Evolutionary conservation across 2,797 vertebrate species (phyloP).

Genomic region (Squalus acanthias): DNA sequence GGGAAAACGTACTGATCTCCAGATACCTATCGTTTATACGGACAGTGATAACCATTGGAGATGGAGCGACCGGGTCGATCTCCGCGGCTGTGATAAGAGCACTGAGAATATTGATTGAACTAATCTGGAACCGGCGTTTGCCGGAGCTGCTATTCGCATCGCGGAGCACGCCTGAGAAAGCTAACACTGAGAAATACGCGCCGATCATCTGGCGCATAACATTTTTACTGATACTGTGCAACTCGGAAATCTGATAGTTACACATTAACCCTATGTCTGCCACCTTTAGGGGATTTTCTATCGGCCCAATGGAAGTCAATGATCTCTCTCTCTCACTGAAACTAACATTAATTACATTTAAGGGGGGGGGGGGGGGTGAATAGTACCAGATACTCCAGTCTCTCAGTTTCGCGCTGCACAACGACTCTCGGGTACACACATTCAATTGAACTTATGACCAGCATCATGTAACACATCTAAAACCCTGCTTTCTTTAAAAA

Average conservation of each 20-base stretch:
- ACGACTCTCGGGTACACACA: neutral
- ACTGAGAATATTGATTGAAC: neutral
- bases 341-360: neutral
- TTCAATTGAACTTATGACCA: neutral
- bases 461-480: neutral
- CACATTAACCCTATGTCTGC: slow-evolving; percentile 17
- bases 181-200: neutral
- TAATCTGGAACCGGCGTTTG: neutral
- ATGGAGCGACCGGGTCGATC: neutral
- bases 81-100: neutral
- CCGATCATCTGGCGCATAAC: slow-evolving; percentile 1
- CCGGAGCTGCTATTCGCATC: slow-evolving; percentile 1
- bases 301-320: neutral
- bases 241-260: slow-evolving; percentile 29
- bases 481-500: neutral
- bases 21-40: neutral
- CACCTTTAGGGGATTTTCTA: neutral
- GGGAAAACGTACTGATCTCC: neutral
- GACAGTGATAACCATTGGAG: neutral
- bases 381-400: neutral
- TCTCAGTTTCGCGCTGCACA: neutral
- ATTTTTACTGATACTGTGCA: neutral
- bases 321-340: neutral
- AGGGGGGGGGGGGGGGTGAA: neutral
- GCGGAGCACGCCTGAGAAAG: neutral